Base-by-base conservation (phyloP, 2,797 vertebrate species). In the Lophotriccus pileatus region DNA sequence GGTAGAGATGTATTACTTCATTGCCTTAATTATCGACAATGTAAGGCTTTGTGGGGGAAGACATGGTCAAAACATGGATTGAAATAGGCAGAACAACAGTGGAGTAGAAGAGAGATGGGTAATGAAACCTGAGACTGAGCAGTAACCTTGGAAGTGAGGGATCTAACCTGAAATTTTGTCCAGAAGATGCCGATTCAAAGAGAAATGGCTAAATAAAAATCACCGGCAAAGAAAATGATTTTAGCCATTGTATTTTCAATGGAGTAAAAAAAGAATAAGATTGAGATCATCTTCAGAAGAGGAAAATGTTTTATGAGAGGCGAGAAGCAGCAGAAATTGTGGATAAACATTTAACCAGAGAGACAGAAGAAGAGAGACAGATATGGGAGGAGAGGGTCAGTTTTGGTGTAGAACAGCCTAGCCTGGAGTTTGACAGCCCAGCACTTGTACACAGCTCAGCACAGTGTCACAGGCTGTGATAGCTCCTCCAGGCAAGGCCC, bases 401-500 rank as follows among this genome's bases (percentile, higher is more conserved):
- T 37, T 52, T 14, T 55, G n/a, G 5, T 55, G 10, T 24, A 32
- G 34, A 78, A 23, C 7, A 78, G 37, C 17, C 12, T 23, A 59
- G 21, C 7, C 19, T 68, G 50, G 49, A 75, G 24, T 56, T 27
- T 52, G 17, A 7, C 20, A 74, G n/a, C 5, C 14, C 9, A 24
- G 14, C 15, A 46, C 21, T 49, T 7, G 0, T 19, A 52, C 30
- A 23, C 1, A 3, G 36, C 7, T 27, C 36, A 77, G 19, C 10
- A 63, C 1, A 3, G 16, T 4, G 13, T 14, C 9, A 27, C 1
- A 3, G 34, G 6, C 34, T 20, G 4, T 1, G 1, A 37, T 34
- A 76, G 34, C 14, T 66, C 20, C 47, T 55, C 9, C 56, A 50
- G 56, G 10, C 27, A 80, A 93, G 24, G 20, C 14, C 27, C 22